Evolutionary conservation across 2,797 vertebrate genomes (phyloP), one percentile per base, ranked within the genome.

Genomic region (Micromesistius poutassou): DNA sequence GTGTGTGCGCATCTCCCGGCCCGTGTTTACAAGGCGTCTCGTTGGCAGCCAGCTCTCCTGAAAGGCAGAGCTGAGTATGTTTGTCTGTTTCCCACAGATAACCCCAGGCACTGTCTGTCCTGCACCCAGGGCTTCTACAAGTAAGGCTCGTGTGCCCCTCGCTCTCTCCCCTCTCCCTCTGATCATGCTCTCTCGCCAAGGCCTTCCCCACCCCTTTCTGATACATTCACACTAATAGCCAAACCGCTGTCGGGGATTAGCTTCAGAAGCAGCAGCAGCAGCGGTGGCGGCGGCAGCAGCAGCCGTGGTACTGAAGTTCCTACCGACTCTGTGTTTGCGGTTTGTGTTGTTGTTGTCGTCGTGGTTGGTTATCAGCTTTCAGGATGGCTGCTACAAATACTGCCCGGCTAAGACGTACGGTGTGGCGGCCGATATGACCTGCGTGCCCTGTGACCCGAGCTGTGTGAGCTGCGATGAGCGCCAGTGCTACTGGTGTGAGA

Each of bases 321-420:
- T 42, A 55, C 46, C 5, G 46, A 55, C 46, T 19, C 19, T 55
- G 46, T 55, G 46, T 50, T 50, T 4, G 14, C 4, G 5, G 30
- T 72, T 30, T 33, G 30, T 30, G 30, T 0, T 9, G 74, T 71
- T 9, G 74, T 68, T 46, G 78, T 83, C 33, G 75, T 31, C 3
- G 35, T 4, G 9, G 42, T 81, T 82, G 7, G 42, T 81, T 82
- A 78, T 81, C 78, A 99, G 97, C 90, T 97, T 96, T 90, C 93
- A 95, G 82, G 91, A 93, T 0, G 93, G 40, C 33, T 99, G 97
- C 87, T 96, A 96, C 82, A 93, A 84, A 87, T 80, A 86, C 80
- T 99, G 97, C 77, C 97, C 97, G 0, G 92, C 95, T 22, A 96
- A 97, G 79, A 97, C 96, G 1, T 97, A 95, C 87, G 81, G 77